A percentile compares a stretch with the other conserved stretches of the same genome.
Conservation (phyloP, 1,140 invertebrate genomes). For the Nautilus pompilius region DNA sequence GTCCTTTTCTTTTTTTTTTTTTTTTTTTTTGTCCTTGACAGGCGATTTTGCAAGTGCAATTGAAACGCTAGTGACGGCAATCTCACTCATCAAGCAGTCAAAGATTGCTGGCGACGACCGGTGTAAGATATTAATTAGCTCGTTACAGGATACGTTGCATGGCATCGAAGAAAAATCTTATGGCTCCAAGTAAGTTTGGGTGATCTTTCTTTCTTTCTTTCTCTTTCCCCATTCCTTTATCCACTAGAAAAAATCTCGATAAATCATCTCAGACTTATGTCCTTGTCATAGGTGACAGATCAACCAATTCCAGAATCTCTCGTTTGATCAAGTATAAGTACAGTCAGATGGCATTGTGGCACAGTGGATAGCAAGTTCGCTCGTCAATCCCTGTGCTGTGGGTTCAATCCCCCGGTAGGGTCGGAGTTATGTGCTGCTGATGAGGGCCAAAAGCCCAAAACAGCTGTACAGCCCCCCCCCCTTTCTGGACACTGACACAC, state of each 20-base stretch:
- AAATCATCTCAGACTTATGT: neutral
- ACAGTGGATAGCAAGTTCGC: too few relatives aligned
- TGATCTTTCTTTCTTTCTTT: neutral
- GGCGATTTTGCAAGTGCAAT: conserved; percentile 97
- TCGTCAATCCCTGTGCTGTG: too few relatives aligned
- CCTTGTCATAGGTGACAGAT: neutral
- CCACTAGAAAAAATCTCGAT: neutral
- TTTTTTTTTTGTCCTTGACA: conserved; percentile 34
- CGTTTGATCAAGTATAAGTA: too few relatives aligned
- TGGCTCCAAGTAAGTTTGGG: conserved; percentile 62
- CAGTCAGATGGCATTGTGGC: too few relatives aligned
- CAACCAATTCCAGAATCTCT: too few relatives aligned
- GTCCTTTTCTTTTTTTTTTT: conserved; percentile 12
- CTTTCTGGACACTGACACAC: too few relatives aligned
- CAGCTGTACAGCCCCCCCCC: too few relatives aligned
- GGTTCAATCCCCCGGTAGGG: too few relatives aligned
- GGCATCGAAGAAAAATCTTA: conserved; percentile 97
- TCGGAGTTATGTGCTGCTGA: too few relatives aligned
- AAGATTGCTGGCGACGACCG: conserved; percentile 96
- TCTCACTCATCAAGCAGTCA: conserved; percentile 97
- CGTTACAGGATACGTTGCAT: conserved; percentile 91
- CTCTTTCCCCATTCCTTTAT: neutral
- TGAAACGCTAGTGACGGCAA: conserved; percentile 96
- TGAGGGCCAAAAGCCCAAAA: too few relatives aligned
- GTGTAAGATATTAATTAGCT: conserved; percentile 96